Base-by-base conservation (phyloP, 2,797 vertebrate species). In the Poecilia velifera region DNA sequence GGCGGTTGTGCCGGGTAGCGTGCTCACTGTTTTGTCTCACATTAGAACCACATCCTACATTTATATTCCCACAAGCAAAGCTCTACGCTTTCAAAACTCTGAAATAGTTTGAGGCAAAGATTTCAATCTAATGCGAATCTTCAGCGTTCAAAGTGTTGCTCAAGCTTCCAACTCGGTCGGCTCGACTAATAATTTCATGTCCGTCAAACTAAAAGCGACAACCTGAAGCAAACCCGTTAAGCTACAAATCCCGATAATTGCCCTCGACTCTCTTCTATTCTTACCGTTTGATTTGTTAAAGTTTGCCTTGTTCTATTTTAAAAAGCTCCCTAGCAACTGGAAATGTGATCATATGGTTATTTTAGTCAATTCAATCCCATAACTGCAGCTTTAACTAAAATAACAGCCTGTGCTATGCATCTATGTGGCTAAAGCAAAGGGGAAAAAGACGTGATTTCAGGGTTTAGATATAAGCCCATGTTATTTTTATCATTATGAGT, bases 271-370 rank as follows among this genome's bases (percentile, higher is more conserved):
- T 62, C 68, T 62, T 28, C 57, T 57, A 41, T 68, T 55, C 46
- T 74, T 18, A n/a, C 13, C n/a, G 6, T 25, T 1, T 45, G 10
- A 10, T 25, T 82, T 41, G 3, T 46, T 22, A 20, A 12, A 73
- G 47, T 45, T 76, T 36, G n/a, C 75, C 22, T 78, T 79, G 59
- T 31, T 47, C 51, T 28, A 57, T 66, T 83, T 73, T 34, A 41
- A 76, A 76, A 68, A 49, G 18, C 31, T 66, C 47, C 47, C 20
- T 53, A 57, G 77, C 31, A 73, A 64, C 45, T 64, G 20, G 34
- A 20, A 64, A 68, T 43, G 31, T 53, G 45, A 62, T 7, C 64
- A 74, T 68, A 36, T 8, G 4, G 3, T 53, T 66, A 72, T 28
- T 34, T 53, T 73, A 41, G 53, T 73, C 28, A 51, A 43, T 46